A percentile compares a stretch with the other conserved stretches of the same genome.
Evolutionary conservation across 2,113 vertebrate genomes (phyloP).

Genomic region (Oryzias melastigma): DNA sequence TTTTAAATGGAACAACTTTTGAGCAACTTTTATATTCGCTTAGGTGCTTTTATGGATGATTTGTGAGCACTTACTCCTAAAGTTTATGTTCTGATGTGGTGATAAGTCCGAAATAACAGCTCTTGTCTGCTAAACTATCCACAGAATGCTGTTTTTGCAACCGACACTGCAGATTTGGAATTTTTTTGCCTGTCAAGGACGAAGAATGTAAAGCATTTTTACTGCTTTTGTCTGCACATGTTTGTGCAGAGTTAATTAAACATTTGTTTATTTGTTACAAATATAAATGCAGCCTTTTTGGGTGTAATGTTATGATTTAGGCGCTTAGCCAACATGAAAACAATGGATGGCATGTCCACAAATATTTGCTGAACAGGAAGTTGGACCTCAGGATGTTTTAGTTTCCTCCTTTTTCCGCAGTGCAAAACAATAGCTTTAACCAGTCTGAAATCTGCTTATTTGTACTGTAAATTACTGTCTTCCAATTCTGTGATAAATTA

Average conservation of each 20-base stretch:
- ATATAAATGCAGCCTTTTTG: background rate
- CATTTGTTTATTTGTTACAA: background rate
- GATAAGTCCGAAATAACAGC: constrained; percentile 3
- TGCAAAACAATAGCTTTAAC: constrained; percentile 72
- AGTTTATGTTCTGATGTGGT: background rate
- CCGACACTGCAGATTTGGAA: constrained; percentile 7
- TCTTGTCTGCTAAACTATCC: background rate
- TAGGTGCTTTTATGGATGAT: background rate
- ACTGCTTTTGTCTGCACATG: background rate
- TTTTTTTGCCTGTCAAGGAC: background rate
- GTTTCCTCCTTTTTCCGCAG: constrained; percentile 75
- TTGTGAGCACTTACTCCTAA: background rate
- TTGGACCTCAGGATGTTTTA: constrained; percentile 77
- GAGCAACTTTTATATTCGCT: background rate
- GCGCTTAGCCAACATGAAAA: constrained; percentile 21
- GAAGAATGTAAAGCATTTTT: constrained; percentile 28
- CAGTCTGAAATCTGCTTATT: constrained; percentile 25
- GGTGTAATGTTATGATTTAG: constrained; percentile 11
- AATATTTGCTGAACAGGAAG: constrained; percentile 74
- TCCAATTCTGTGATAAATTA: background rate
- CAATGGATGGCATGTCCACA: constrained; percentile 36
- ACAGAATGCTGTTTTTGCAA: background rate
- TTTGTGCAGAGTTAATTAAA: background rate
- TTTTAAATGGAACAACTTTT: background rate
- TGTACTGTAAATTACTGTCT: no score